Evolutionary conservation across 2,113 vertebrate species (phyloP).

Genomic region (Capreolus pygargus): DNA sequence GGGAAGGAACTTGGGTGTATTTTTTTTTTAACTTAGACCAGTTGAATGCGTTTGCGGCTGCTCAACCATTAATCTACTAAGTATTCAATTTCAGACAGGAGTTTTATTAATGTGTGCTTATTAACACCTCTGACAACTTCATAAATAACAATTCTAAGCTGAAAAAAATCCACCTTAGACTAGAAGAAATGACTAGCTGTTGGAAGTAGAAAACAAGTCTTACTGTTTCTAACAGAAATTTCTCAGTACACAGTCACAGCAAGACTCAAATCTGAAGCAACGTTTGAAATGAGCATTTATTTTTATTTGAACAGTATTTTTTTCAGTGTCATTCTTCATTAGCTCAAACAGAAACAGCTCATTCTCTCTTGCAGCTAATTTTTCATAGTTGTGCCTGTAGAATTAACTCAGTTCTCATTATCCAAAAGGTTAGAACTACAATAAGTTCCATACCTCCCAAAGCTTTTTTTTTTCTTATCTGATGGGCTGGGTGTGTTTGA

Average conservation of each 20-base stretch:
- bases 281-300: background rate
- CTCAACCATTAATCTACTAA: constrained; percentile 22
- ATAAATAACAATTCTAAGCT: constrained; percentile 69
- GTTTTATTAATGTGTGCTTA: constrained; percentile 62
- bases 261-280: background rate
- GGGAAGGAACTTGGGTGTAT: background rate
- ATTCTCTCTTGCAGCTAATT: background rate
- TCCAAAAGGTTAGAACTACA: background rate
- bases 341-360: background rate
- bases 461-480: background rate
- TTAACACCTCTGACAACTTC: constrained; percentile 67
- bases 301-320: constrained; percentile 46
- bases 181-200: constrained; percentile 33
- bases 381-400: background rate
- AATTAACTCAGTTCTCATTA: constrained; percentile 16
- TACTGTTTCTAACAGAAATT: background rate
- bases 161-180: constrained; percentile 9
- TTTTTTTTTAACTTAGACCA: background rate
- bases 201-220: constrained; percentile 34
- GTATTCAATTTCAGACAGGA: constrained; percentile 50
- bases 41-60: background rate
- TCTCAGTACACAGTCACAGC: background rate
- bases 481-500: background rate
- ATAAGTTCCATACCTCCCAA: background rate
- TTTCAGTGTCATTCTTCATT: constrained; percentile 45